Base-by-base conservation (phyloP, 2,113 vertebrate genomes). In the Craseonycteris thonglongyai region DNA sequence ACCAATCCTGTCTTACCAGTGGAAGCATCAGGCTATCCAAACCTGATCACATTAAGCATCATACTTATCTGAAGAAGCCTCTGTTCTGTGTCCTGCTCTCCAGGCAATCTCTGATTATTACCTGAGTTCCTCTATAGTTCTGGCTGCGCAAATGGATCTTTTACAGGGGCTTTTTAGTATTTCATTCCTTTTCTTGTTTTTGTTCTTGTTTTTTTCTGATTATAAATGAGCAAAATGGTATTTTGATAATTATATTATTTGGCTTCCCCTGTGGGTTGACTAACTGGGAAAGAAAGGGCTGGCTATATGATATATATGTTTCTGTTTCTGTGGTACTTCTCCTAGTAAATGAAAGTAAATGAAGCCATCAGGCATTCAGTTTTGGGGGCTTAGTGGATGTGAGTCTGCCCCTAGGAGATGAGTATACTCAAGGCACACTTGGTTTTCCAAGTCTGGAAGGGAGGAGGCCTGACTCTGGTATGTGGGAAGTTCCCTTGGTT, bases 31-130 rank as follows among this genome's bases (percentile, higher is more conserved):
- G 86, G 74, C 79, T 82, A 9, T 47, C 30, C 19, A 22, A 49
- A 51, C 16, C 71, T 78, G 45, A 59, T 58, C 65, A 33, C 86
- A 56, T 74, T 75, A 40, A 69, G 81, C 42, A 22, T 2, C 83
- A 61, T 59, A 22, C 63, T 71, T 78, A 68, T 90, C 85, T 82
- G 79, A 76, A 88, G 56, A 88, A 74, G 19, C 87, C 51, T 74
- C 88, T 89, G 65, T 93, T 94, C 66, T 92, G 72, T 85, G 94
- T 96, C 56, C 86, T 96, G 88, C 86, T 85, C 66, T 96, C 74
- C 22, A 69, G 81, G 88, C 68, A 28, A 91, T 96, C 74, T 97
- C 51, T 86, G 63, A 68, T 93, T 51, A 86, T 93, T 89, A 89
- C 71, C 83, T 66, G 75, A 87, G 69, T 90, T 95, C 79, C 35